phyloP scores from a whole-genome alignment of 2,113 vertebrate genomes.

The Scomber japonicus region DNA sequence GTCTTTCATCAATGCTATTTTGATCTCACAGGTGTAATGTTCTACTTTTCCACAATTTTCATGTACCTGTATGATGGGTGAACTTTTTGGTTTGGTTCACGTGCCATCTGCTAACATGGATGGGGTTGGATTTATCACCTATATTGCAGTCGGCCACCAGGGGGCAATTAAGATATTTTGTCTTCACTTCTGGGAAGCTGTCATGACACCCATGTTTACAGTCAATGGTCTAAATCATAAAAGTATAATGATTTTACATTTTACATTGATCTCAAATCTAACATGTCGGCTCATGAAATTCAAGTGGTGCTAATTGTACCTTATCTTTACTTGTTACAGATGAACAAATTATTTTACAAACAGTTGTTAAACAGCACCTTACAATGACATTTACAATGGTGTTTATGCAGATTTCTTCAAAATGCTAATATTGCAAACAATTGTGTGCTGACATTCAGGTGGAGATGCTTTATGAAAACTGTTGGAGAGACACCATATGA shows the following conservation, averaged over 20 bases:
- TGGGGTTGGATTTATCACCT: too few species aligned
- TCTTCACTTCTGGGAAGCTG: too few species aligned
- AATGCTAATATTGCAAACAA: neutral
- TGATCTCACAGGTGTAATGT: neutral
- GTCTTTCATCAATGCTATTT: conserved; percentile 31
- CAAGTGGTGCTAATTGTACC: neutral
- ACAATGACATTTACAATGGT: neutral
- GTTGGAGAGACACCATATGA: too few species aligned
- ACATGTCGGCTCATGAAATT: neutral
- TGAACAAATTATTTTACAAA: neutral
- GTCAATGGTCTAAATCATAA: neutral
- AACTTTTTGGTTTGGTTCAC: too few species aligned
- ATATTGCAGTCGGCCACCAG: too few species aligned
- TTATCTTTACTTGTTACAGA: neutral
- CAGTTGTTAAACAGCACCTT: neutral
- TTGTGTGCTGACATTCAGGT: too few species aligned
- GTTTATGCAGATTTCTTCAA: neutral
- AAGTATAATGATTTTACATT: neutral
- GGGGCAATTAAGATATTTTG: too few species aligned
- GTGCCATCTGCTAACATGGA: too few species aligned
- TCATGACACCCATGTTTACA: too few species aligned
- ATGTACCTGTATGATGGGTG: too few species aligned
- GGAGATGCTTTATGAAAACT: neutral
- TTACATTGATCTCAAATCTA: neutral
- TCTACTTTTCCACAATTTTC: neutral